Base-by-base conservation (phyloP, 2,113 vertebrate genomes). In the Stomatorhinus ivindoensis region DNA sequence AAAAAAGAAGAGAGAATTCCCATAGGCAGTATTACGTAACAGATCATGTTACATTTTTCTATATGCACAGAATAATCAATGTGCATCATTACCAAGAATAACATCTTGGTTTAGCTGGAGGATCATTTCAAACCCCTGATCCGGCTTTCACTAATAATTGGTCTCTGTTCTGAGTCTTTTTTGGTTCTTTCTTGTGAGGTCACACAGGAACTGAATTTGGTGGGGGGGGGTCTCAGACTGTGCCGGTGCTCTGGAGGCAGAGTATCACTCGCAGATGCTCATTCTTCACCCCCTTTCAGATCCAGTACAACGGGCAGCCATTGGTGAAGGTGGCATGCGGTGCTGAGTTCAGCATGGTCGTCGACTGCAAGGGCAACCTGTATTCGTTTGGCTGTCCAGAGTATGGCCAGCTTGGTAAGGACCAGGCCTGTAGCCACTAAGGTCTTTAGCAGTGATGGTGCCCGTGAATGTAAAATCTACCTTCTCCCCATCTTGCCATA, bases 341-440 rank as follows among this genome's bases (percentile, higher is more conserved):
- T 5, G 98, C 98, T 0, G 98, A 99, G 65, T 99, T 99, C 96
- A 98, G 98, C 91, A 99, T 99, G 98, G 96, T 98, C 91, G 97
- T 98, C 95, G 98, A 99, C 93, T 99, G 98, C 93, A 98, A 99
- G 94, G 98, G 98, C 44, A 99, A 99, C 95, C 95, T 99, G 31
- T 99, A 98, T 89, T 99, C 98, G 53, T 99, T 99, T 0, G 98
- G 98, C 80, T 98, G 97, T 92, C 98, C 98, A 0, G 98, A 99
- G 87, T 99, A 99, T 0, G 98, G 98, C 82, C 98, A 99, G 95
- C 95, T 99, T 89, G 98, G 98, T 99, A 97, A 0, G 93, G 21
- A 21, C 11, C 31, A 8, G 87, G 27, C 13, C 50, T 27, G 19
- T 17, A 53, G 2, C 47, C 27, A 39, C n/a, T 39, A 4, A 35